Percentiles rank a stretch among this genome's conserved stretches.
Conservation (phyloP, 2,113 vertebrate species). For the Epinephelus lanceolatus region DNA sequence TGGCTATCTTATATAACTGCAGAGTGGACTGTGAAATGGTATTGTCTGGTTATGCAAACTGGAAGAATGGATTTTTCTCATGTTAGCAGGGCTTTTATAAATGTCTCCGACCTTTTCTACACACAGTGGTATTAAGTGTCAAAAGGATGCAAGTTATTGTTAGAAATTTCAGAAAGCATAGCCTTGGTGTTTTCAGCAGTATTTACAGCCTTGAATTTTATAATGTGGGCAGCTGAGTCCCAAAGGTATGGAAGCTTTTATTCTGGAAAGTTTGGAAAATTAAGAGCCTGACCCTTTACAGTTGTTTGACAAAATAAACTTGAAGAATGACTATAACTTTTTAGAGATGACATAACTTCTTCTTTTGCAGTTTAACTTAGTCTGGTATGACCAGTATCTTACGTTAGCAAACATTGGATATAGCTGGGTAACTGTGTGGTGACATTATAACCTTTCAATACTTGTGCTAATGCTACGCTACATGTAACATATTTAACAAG, state of each 20-base stretch:
- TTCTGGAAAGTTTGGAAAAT: neutral
- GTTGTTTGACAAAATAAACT: neutral
- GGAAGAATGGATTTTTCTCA: neutral
- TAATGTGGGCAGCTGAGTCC: neutral
- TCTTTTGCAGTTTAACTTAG: no score
- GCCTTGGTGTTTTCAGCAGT: neutral
- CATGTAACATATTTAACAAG: neutral
- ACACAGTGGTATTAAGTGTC: no score
- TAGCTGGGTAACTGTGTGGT: neutral
- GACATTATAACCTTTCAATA: neutral
- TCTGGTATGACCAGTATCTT: no score
- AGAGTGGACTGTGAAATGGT: neutral
- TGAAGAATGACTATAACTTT: neutral
- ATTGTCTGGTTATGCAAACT: slow-evolving; percentile 7
- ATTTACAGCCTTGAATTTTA: neutral
- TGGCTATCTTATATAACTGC: slow-evolving; percentile 66
- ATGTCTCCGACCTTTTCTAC: slow-evolving; percentile 8
- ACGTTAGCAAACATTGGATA: no score
- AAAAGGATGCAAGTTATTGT: neutral
- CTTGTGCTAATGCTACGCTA: neutral
- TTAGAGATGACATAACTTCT: no score
- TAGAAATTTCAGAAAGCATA: no score
- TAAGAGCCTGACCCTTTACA: neutral
- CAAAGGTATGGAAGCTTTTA: neutral
- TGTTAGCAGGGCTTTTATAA: neutral